Evolutionary conservation across 2,888 invertebrate species (phyloP).

Genomic region (Agrilus cyanescens): DNA sequence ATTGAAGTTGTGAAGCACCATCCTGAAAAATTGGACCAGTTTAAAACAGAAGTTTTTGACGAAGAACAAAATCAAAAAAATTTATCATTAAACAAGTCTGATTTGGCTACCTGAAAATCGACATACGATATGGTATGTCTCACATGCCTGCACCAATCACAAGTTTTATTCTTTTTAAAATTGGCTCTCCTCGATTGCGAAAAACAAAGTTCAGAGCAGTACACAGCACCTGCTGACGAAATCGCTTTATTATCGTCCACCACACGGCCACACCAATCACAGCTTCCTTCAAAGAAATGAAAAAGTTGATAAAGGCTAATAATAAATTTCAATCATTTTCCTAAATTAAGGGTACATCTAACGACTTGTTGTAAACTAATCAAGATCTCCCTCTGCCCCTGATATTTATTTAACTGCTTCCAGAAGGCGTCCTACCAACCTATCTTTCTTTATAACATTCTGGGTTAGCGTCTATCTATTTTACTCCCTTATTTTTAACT

Average conservation of each 20-base stretch:
- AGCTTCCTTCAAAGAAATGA: slow-evolving; percentile 42
- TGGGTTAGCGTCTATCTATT: too few species aligned
- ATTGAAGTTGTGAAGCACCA: slow-evolving; percentile 82
- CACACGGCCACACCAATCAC: slow-evolving; percentile 66
- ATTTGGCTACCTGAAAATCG: slow-evolving; percentile 50
- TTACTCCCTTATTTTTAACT: too few species aligned
- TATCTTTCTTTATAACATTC: too few species aligned
- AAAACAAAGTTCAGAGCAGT: slow-evolving; percentile 85
- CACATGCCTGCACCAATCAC: slow-evolving; percentile 89
- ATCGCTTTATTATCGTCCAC: slow-evolving; percentile 43
- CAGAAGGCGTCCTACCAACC: too few species aligned
- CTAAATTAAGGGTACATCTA: too few species aligned
- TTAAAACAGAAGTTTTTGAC: too few species aligned
- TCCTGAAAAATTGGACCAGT: slow-evolving; percentile 48
- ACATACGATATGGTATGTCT: slow-evolving; percentile 84
- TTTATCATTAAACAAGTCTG: too few species aligned
- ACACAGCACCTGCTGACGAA: slow-evolving; percentile 39
- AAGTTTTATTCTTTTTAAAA: slow-evolving; percentile 83
- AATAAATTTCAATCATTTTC: too few species aligned
- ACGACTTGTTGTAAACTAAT: too few species aligned
- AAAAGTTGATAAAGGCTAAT: slow-evolving; percentile 5
- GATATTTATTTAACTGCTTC: too few species aligned
- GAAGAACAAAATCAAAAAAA: too few species aligned
- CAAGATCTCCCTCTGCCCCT: slow-evolving; percentile 1
- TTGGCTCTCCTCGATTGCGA: slow-evolving; percentile 79